Conservation (phyloP, 2,113 vertebrate genomes). For the Arizona elegans region DNA sequence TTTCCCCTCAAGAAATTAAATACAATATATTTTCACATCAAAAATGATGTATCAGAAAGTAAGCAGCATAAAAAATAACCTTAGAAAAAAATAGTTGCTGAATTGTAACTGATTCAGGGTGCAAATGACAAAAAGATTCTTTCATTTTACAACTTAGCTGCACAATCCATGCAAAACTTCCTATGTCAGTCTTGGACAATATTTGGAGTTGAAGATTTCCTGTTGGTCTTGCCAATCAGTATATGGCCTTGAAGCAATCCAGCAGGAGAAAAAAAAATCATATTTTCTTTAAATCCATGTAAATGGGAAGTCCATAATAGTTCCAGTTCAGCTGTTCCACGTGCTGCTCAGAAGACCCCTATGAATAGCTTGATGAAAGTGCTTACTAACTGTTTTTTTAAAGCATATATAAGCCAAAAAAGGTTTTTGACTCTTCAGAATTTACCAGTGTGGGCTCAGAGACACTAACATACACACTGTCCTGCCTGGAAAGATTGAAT, state of each 20-base stretch:
- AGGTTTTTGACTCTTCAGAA: slow-evolving; percentile 66
- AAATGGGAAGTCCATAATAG: background rate
- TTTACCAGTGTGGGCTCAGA: slow-evolving; percentile 56
- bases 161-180: background rate
- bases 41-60: background rate
- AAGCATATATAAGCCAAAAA: slow-evolving; percentile 71
- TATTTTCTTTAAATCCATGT: background rate
- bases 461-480: slow-evolving; percentile 63
- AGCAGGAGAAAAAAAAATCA: no score
- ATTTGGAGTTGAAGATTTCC: background rate
- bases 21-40: background rate
- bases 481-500: slow-evolving; percentile 56
- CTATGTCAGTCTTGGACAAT: background rate
- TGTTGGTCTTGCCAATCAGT: background rate
- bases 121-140: background rate
- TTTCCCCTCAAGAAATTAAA: background rate
- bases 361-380: background rate
- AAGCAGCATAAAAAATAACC: background rate
- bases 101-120: background rate
- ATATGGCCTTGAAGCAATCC: background rate
- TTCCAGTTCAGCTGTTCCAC: background rate
- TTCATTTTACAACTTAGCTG: background rate
- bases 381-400: slow-evolving; percentile 17
- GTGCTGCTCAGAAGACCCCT: background rate
- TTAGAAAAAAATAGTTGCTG: background rate